Evolutionary conservation across 2,113 vertebrate genomes (phyloP).

Genomic region (Ciconia boyciana): DNA sequence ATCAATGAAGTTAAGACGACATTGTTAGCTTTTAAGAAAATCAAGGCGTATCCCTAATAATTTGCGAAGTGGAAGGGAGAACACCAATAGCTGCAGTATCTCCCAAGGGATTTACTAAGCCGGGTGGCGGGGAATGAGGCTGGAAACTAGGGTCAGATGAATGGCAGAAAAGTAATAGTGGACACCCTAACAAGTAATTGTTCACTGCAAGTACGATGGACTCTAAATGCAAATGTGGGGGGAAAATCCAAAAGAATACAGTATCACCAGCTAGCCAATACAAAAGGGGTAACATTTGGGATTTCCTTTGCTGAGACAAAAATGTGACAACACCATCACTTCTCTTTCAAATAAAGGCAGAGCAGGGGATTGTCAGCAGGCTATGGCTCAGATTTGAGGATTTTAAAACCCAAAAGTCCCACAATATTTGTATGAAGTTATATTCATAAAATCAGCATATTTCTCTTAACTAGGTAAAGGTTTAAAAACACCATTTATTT

Average conservation of each 20-base stretch:
- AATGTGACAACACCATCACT: background rate
- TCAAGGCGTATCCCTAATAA: background rate
- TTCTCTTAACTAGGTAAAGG: background rate
- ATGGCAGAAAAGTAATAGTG: background rate
- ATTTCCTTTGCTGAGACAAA: background rate
- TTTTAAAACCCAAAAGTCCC: background rate
- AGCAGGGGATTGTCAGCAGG: background rate
- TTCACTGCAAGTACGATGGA: background rate
- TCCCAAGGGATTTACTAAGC: background rate
- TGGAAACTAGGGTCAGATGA: background rate
- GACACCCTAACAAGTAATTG: background rate
- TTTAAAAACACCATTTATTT: background rate
- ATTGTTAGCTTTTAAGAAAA: background rate
- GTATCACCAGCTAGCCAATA: background rate
- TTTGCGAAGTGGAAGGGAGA: background rate
- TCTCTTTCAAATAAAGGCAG: background rate
- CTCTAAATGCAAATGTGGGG: background rate
- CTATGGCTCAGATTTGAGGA: background rate
- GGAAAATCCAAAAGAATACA: background rate
- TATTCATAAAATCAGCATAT: background rate
- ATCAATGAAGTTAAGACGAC: background rate
- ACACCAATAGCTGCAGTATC: background rate
- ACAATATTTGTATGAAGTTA: background rate
- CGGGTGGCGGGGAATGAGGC: accelerated
- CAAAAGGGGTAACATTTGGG: background rate